Conservation (phyloP, 2,797 vertebrate species). For the Chaunax sp. region DNA sequence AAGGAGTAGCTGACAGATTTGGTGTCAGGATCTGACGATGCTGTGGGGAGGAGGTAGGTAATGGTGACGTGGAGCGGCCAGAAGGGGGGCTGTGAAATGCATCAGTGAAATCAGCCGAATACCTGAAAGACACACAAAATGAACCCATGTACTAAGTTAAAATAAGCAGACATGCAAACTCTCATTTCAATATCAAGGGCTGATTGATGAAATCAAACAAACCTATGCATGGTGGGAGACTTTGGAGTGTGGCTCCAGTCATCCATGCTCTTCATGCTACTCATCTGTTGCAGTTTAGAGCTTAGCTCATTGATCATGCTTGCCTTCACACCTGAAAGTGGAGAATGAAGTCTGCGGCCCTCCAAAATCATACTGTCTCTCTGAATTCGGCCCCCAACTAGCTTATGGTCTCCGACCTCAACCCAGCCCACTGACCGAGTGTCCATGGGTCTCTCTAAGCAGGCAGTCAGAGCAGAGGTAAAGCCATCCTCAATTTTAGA, state of each 20-base stretch:
- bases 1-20: constrained; percentile 75
- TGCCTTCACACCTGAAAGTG: constrained; percentile 90
- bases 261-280: constrained; percentile 85
- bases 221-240: constrained; percentile 82
- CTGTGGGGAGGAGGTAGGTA: constrained; percentile 81
- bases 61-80: constrained; percentile 77
- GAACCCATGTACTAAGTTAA: not conserved
- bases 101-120: constrained; percentile 79
- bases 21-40: constrained; percentile 80
- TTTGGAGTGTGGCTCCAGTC: constrained; percentile 80
- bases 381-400: constrained; percentile 52
- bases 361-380: constrained; percentile 72
- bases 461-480: constrained; percentile 71
- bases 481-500: constrained; percentile 77
- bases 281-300: constrained; percentile 93
- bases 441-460: constrained; percentile 77
- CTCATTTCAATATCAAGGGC: constrained; percentile 7
- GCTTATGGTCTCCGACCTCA: constrained; percentile 65
- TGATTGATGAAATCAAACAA: constrained; percentile 38
- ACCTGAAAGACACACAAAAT: constrained; percentile 73
- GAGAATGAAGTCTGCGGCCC: constrained; percentile 79
- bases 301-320: constrained; percentile 94
- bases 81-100: constrained; percentile 78
- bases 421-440: constrained; percentile 65
- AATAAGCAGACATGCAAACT: not conserved